phyloP scores from a whole-genome alignment of 2,797 vertebrate species.

The Hirundo rustica region DNA sequence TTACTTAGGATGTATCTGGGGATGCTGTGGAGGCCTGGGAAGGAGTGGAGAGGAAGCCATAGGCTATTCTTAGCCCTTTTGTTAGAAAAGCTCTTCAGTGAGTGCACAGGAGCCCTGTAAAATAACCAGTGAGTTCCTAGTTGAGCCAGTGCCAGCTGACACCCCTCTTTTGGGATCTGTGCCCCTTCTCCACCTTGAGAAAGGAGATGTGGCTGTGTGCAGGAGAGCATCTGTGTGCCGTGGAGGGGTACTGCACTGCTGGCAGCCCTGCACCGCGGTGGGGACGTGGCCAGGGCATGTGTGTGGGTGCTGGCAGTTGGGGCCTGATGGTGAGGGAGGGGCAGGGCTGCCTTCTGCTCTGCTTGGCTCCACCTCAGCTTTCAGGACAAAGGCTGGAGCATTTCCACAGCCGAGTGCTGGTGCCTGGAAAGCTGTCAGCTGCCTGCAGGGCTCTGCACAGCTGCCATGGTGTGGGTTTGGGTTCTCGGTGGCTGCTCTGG shows the following conservation, averaged over 20 bases:
- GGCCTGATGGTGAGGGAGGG: neutral
- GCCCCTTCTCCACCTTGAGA: neutral
- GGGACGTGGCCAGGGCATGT: neutral
- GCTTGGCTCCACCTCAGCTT: slow-evolving; percentile 45
- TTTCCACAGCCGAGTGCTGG: neutral
- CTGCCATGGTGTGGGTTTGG: neutral
- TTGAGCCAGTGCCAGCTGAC: neutral
- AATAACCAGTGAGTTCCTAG: neutral
- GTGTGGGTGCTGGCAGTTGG: neutral
- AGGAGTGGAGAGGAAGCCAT: neutral
- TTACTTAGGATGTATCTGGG: neutral
- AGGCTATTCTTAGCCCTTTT: neutral
- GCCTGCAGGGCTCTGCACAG: neutral
- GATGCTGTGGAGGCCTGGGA: neutral
- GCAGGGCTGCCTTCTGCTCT: slow-evolving; percentile 14
- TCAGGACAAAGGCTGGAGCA: slow-evolving; percentile 35
- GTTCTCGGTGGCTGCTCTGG: accelerated
- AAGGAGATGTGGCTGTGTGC: neutral
- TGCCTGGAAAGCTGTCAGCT: neutral
- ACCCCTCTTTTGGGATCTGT: neutral
- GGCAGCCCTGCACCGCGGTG: accelerated
- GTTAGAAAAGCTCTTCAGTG: neutral
- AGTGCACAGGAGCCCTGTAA: neutral
- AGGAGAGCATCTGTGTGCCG: neutral
- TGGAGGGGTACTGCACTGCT: accelerated